Base-by-base conservation (phyloP, 53 echinoderm and acorn worm species). In the Temnopleurus reevesii region DNA sequence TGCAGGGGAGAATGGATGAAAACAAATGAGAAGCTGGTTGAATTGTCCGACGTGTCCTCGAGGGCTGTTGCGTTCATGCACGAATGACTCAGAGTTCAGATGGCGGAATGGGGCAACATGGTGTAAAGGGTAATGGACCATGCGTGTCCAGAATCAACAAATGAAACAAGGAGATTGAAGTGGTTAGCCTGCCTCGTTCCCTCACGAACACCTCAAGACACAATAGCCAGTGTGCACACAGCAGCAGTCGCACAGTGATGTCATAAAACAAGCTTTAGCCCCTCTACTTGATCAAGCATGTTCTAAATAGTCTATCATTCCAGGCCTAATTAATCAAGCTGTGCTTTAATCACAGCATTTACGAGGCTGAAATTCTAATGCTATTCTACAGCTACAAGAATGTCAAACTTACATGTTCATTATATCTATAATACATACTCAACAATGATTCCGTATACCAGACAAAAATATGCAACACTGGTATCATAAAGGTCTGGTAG, bases 71-170 rank as follows among this genome's bases (percentile, higher is more conserved):
- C 71, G 41, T 36, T 15, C 43, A 71, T 71, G 71, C 71, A 36
- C 23, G 8, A 10, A 19, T 71, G 71, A 41, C 5, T 26, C 58
- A 58, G n/a, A n/a, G 58, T 41, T 71, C 71, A n/a, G 71, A 19
- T 41, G 71, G 38, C 8, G 23, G 43, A 71, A 38, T 71, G 43
- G 4, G 18, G 41, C 25, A 58, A 58, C 58, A 58, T 23, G 60
- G 71, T 19, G 41, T 6, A 71, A 19, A n/a, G n/a, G 3, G 38
- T 41, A 71, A 71, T 71, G 71, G 71, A 71, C 41, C 71, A 71
- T 71, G 71, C 71, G 71, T 71, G 71, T 36, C 71, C 71, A 71
- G 71, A 71, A 71, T 71, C 71, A 71, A 71, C 71, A 71, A 71
- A 38, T 41, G 71, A 43, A 71, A 71, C 41, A 41, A 41, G 71